A percentile compares a stretch with the other conserved stretches of the same genome.
Evolutionary conservation across 2,888 invertebrate genomes (phyloP).

Genomic region (Drosophila yooni): DNA sequence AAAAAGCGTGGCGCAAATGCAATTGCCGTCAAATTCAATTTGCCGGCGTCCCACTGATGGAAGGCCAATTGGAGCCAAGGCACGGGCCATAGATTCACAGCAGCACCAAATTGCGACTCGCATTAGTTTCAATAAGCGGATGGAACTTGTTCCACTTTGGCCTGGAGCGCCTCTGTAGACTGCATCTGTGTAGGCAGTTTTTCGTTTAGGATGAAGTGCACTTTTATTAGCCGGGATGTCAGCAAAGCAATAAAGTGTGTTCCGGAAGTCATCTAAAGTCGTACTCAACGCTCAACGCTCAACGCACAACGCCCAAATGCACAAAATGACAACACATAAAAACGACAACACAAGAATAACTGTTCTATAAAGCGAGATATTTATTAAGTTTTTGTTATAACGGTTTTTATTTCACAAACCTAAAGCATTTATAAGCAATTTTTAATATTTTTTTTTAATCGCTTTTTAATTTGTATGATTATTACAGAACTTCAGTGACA

Average conservation of each 20-base stretch:
- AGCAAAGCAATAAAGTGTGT: neutral
- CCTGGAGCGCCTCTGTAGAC: neutral
- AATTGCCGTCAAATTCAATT: conserved; percentile 34
- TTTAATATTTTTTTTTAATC: neutral
- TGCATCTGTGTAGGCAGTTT: neutral
- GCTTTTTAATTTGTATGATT: neutral
- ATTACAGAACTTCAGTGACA: conserved; percentile 4
- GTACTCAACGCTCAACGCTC: neutral
- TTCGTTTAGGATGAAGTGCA: conserved; percentile 3
- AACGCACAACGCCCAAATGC: neutral
- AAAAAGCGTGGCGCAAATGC: neutral
- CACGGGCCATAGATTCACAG: neutral
- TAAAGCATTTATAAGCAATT: neutral
- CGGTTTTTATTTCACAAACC: too few species aligned
- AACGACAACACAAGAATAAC: neutral
- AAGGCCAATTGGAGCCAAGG: conserved; percentile 1
- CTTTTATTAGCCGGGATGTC: neutral
- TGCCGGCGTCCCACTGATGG: neutral
- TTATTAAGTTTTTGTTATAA: neutral
- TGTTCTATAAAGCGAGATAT: neutral
- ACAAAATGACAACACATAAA: neutral
- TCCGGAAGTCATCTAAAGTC: neutral
- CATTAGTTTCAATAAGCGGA: conserved; percentile 40
- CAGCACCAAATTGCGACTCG: conserved; percentile 22
- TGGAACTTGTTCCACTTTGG: conserved; percentile 11